These are phyloP conservation scores for Hyalella azteca DNA, from an alignment of 2,888 invertebrate species.

Conservation along the genomic window DNA sequence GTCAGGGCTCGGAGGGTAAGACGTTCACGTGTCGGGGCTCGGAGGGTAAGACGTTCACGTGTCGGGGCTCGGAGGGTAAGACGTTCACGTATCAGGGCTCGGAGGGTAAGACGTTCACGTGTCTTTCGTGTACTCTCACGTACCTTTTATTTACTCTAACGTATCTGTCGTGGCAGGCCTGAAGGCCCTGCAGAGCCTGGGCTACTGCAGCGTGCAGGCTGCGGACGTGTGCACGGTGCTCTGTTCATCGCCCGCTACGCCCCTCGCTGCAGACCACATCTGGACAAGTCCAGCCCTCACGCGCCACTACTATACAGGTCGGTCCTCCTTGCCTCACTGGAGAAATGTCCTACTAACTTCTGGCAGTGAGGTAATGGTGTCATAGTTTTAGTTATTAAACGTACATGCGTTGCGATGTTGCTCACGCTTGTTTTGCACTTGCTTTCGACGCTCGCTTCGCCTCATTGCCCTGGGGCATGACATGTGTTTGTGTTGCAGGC, in stretches of 20 bases:
- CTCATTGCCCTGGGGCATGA: background rate
- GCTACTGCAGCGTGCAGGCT: background rate
- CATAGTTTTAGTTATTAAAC: background rate
- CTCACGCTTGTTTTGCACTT: background rate
- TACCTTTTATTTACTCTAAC: too few species aligned
- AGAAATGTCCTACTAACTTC: background rate
- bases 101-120: too few species aligned
- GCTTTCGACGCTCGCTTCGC: background rate
- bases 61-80: too few species aligned
- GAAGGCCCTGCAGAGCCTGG: background rate
- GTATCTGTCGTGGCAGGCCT: background rate
- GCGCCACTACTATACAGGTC: background rate
- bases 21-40: too few species aligned
- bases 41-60: too few species aligned
- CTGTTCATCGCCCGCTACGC: background rate
- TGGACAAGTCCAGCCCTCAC: background rate
- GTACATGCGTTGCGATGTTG: background rate
- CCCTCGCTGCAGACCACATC: background rate
- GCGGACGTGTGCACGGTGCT: conserved; percentile 24
- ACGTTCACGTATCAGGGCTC: too few species aligned
- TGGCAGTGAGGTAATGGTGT: background rate
- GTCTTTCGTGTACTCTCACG: too few species aligned
- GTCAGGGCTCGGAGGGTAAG: too few species aligned
- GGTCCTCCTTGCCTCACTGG: background rate
- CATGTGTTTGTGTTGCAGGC: conserved; percentile 57